Evolutionary conservation across 2,888 invertebrate species (phyloP).

Genomic region (Meganola albula): DNA sequence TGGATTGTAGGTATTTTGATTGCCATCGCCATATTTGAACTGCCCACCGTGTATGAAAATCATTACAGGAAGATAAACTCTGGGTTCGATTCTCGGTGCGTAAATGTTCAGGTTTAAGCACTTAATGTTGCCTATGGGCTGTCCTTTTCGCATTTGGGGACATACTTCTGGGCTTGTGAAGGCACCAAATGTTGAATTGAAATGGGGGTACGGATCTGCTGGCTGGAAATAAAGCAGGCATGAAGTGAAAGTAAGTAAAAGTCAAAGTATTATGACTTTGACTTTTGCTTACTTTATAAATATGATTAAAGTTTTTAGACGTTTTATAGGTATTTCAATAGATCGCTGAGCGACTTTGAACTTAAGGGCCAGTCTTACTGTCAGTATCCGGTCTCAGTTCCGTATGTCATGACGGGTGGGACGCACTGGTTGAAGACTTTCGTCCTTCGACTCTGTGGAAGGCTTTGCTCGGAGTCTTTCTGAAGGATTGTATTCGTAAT

Average conservation of each 20-base stretch:
- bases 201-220: conserved; percentile 10
- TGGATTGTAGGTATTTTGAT: conserved; percentile 2
- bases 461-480: no score
- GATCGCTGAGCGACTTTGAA: not conserved
- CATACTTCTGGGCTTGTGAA: conserved; percentile 6
- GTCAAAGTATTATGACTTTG: no score
- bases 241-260: no score
- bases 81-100: conserved; percentile 2
- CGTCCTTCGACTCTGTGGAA: no score
- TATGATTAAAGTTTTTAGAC: not conserved
- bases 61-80: conserved; percentile 13
- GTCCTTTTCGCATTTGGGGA: conserved; percentile 6
- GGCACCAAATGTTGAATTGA: conserved; percentile 3
- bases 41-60: conserved; percentile 15
- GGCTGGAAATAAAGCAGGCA: conserved; percentile 10
- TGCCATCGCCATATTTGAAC: conserved; percentile 4
- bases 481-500: no score
- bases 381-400: no score
- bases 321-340: not conserved
- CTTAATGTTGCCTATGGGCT: conserved; percentile 9
- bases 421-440: no score
- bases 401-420: no score
- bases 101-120: conserved; percentile 17
- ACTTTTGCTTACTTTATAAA: no score
- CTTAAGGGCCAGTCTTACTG: no score